phyloP scores from a whole-genome alignment of 1,140 invertebrate species.

The Bombus breviceps region DNA sequence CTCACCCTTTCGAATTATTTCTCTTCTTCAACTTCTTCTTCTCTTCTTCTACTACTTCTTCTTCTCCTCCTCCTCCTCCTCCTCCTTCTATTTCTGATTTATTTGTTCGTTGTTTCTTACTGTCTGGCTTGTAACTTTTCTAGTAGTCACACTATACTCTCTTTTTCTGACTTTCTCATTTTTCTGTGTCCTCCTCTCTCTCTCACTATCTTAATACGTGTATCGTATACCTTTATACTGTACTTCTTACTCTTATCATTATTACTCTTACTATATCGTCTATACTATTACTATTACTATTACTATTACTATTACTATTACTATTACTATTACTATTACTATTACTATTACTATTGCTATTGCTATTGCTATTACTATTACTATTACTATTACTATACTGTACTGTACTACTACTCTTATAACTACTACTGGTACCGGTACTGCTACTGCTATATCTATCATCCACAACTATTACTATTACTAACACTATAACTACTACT shows the following conservation, averaged over 20 bases:
- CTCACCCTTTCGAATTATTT: neutral
- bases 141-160: slow-evolving; percentile 31
- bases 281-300: slow-evolving; percentile 11
- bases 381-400: slow-evolving; percentile 34
- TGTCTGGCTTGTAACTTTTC: slow-evolving; percentile 13
- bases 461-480: neutral
- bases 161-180: slow-evolving; percentile 31
- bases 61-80: neutral
- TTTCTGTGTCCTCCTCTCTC: slow-evolving; percentile 42
- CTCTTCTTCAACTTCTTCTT: neutral
- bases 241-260: slow-evolving; percentile 63
- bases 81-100: neutral
- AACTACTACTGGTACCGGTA: slow-evolving; percentile 38
- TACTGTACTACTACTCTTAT: slow-evolving; percentile 24
- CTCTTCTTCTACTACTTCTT: neutral
- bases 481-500: neutral
- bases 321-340: slow-evolving; percentile 25
- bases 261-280: slow-evolving; percentile 60
- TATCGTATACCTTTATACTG: slow-evolving; percentile 65
- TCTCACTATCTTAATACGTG: slow-evolving; percentile 52
- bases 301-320: neutral
- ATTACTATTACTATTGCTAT: neutral
- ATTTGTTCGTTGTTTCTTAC: neutral
- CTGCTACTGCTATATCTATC: neutral
- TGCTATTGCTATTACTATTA: neutral